Evolutionary conservation across 2,113 vertebrate genomes (phyloP).

Genomic region (Bubo scandiacus): DNA sequence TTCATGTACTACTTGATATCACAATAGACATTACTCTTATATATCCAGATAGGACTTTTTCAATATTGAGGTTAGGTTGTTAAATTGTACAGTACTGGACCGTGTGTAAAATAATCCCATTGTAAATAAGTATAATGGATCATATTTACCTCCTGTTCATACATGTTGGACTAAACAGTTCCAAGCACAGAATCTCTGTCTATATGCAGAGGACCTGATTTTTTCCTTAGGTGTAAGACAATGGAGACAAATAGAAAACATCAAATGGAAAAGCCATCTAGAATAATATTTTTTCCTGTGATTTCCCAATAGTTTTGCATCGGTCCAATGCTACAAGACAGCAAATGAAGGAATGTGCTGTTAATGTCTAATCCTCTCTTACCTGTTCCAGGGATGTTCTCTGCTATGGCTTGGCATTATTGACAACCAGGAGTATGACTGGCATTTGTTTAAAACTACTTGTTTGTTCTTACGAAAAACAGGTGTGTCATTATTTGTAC

Average conservation of each 20-base stretch:
- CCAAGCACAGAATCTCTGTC: background rate
- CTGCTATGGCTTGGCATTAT: background rate
- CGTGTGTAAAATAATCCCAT: background rate
- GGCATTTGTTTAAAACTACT: background rate
- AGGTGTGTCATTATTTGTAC: background rate
- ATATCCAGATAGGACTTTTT: background rate
- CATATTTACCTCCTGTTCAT: background rate
- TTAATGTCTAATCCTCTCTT: background rate
- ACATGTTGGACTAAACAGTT: background rate
- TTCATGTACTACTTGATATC: background rate
- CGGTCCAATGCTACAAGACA: background rate
- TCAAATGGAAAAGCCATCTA: background rate
- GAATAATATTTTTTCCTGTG: background rate
- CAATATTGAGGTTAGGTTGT: background rate
- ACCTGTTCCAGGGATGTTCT: background rate
- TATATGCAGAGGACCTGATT: background rate
- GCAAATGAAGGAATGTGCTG: background rate
- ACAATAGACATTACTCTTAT: background rate
- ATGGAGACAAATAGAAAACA: background rate
- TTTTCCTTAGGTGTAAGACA: background rate
- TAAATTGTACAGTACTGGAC: background rate
- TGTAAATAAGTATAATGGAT: background rate
- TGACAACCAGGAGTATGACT: background rate
- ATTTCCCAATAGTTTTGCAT: background rate
- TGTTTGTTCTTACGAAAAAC: background rate